Conservation (phyloP, 2,888 invertebrate genomes). For the Netelia virgata region DNA sequence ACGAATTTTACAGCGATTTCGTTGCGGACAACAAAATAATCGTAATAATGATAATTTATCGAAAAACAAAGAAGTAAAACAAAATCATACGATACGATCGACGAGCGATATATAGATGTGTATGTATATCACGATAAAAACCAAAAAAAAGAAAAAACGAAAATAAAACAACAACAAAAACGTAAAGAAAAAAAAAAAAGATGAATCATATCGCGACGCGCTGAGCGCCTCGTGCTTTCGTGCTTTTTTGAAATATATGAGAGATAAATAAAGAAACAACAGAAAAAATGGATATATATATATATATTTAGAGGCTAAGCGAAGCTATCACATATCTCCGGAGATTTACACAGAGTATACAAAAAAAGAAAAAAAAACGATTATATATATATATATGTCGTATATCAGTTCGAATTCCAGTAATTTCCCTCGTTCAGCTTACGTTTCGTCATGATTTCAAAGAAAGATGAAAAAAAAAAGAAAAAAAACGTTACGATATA, state of each 20-base stretch:
- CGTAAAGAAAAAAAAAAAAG: constrained; percentile 19
- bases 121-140: constrained; percentile 7
- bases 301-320: constrained; percentile 47
- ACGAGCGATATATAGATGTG: constrained; percentile 25
- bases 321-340: constrained; percentile 58
- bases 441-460: background rate
- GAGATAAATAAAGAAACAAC: too few species aligned
- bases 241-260: constrained; percentile 44
- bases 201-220: constrained; percentile 57
- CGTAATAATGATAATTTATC: background rate
- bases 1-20: constrained; percentile 23
- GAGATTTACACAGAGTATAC: constrained; percentile 57
- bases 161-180: background rate
- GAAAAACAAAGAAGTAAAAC: background rate
- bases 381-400: constrained; percentile 3
- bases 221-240: constrained; percentile 50
- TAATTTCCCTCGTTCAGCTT: constrained; percentile 27
- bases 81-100: constrained; percentile 38
- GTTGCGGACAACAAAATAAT: background rate
- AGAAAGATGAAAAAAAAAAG: constrained; percentile 18
- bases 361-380: background rate
- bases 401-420: constrained; percentile 29
- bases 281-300: constrained; percentile 23
- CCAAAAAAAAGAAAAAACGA: constrained; percentile 37
- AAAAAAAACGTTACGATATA: constrained; percentile 44